These are phyloP conservation scores for Heliconius sara DNA, from an alignment of 2,888 invertebrate genomes.

Conservation along the genomic window DNA sequence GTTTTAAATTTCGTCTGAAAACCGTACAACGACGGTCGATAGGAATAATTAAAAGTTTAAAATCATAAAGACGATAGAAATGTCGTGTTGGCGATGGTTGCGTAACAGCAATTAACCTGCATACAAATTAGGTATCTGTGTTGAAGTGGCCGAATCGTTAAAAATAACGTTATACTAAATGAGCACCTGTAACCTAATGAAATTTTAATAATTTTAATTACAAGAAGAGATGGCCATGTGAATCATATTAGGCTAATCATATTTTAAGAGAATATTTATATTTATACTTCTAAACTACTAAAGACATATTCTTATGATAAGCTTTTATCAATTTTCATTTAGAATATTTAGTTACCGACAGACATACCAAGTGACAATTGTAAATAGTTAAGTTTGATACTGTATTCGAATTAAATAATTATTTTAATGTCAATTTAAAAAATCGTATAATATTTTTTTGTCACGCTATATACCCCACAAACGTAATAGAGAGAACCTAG, in stretches of 20 bases:
- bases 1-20: not conserved
- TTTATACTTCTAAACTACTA: not conserved
- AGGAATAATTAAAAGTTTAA: not conserved
- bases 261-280: not conserved
- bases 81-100: not conserved
- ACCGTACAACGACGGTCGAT: not conserved
- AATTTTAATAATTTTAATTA: conserved; percentile 7
- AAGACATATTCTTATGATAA: not conserved
- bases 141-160: not conserved
- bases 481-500: no score
- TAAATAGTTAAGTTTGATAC: no score
- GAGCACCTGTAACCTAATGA: conserved; percentile 12
- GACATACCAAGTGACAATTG: not conserved
- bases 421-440: no score
- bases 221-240: not conserved
- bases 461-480: no score
- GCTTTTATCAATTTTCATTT: not conserved
- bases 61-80: not conserved
- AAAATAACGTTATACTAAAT: conserved; percentile 9
- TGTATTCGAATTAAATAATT: no score
- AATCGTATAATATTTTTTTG: no score
- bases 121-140: conserved; percentile 9
- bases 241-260: not conserved
- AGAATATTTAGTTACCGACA: not conserved
- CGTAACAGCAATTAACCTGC: conserved; percentile 17